A percentile compares a stretch with the other conserved stretches of the same genome.
These are phyloP conservation scores for Bicyclus anynana DNA, from an alignment of 1,140 invertebrate genomes.

Conservation along the genomic window DNA sequence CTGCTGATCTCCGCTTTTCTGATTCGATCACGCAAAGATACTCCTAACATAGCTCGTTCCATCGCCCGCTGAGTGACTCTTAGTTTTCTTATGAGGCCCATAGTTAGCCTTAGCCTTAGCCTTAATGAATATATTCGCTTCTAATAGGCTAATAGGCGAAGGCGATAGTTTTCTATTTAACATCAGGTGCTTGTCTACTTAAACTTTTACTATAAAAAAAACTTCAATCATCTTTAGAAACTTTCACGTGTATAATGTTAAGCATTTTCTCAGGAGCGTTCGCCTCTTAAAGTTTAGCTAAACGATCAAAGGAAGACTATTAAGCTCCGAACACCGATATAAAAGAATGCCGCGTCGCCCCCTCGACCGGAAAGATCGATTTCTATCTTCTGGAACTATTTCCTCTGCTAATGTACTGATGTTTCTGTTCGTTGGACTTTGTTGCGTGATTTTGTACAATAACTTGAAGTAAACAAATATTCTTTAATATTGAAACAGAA, in stretches of 20 bases:
- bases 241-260: not conserved
- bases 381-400: constrained; percentile 25
- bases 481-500: too few species aligned
- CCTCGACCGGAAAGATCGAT: constrained; percentile 27
- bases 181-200: too few species aligned
- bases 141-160: too few species aligned
- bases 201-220: too few species aligned
- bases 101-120: too few species aligned
- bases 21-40: too few species aligned
- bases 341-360: constrained; percentile 23
- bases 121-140: too few species aligned
- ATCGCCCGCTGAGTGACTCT: too few species aligned
- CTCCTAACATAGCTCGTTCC: too few species aligned
- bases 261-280: constrained; percentile 7
- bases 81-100: too few species aligned
- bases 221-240: not conserved
- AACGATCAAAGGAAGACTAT: constrained; percentile 24
- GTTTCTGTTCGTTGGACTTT: not conserved
- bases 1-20: too few species aligned
- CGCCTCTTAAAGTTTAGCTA: constrained; percentile 21
- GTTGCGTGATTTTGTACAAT: not conserved
- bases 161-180: too few species aligned
- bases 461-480: not conserved
- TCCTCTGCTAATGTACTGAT: constrained; percentile 7
- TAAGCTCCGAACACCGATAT: constrained; percentile 24